These are phyloP conservation scores for Melanotaenia maccullochi DNA, from an alignment of 2,797 vertebrate genomes.

Conservation along the genomic window DNA sequence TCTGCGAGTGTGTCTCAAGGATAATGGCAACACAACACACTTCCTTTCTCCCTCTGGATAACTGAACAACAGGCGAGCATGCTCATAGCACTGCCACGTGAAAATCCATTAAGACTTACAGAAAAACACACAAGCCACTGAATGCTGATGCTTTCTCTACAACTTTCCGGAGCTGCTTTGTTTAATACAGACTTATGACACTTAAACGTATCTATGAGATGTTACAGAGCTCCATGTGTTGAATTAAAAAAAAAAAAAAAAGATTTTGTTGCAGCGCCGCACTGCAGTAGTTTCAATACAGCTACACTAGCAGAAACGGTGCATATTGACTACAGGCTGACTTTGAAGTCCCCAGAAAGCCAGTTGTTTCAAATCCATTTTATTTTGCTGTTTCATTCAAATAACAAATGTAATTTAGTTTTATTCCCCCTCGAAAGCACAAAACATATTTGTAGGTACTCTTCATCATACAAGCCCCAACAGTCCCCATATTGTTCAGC, in stretches of 20 bases:
- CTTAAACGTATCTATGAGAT: constrained; percentile 10
- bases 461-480: neutral
- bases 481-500: neutral
- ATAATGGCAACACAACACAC: constrained; percentile 39
- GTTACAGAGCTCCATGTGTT: constrained; percentile 5
- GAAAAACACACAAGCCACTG: neutral
- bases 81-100: constrained; percentile 17
- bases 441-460: neutral
- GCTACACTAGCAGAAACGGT: neutral
- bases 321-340: neutral
- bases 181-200: neutral
- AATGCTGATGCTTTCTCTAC: neutral
- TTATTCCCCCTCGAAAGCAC: neutral
- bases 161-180: neutral
- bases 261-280: neutral
- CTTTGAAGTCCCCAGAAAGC: neutral
- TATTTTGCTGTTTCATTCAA: neutral
- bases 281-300: constrained; percentile 1
- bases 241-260: neutral
- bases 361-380: neutral
- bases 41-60: constrained; percentile 32
- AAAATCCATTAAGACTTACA: constrained; percentile 16
- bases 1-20: constrained; percentile 15
- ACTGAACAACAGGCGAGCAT: constrained; percentile 23
- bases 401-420: neutral